These are phyloP conservation scores for Lanius collurio DNA, from an alignment of 2,113 vertebrate genomes.

Conservation along the genomic window DNA sequence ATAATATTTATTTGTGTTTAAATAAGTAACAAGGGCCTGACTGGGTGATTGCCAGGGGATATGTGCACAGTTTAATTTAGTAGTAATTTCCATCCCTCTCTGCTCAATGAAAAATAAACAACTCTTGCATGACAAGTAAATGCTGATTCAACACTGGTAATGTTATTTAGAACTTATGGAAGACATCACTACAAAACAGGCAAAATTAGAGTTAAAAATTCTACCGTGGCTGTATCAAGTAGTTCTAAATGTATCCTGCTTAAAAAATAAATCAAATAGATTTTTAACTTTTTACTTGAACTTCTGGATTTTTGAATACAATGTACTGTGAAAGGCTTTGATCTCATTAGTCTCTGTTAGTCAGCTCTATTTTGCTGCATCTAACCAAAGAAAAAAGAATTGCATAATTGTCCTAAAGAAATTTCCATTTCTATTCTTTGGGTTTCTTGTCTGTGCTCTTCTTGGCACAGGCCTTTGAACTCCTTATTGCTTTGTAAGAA, in stretches of 20 bases:
- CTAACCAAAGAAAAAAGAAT: not conserved
- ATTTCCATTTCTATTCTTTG: not conserved
- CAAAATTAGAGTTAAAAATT: not conserved
- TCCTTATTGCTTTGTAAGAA: not conserved
- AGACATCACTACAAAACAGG: not conserved
- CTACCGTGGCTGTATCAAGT: not conserved
- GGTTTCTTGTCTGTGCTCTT: not conserved
- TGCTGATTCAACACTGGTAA: not conserved
- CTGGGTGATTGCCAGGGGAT: conserved; percentile 36
- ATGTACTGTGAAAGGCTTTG: not conserved
- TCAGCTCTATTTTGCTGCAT: not conserved
- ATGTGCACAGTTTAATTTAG: not conserved
- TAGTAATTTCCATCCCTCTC: conserved; percentile 35
- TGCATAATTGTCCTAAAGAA: not conserved
- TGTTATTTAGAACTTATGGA: not conserved
- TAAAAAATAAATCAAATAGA: not conserved
- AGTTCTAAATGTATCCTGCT: not conserved
- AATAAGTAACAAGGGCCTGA: not conserved
- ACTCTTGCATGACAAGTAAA: not conserved
- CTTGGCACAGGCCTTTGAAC: not conserved
- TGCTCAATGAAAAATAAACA: conserved; percentile 32
- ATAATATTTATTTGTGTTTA: conserved; percentile 9
- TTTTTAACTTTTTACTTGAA: not conserved
- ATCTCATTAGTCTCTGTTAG: not conserved
- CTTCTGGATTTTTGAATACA: not conserved